Evolutionary conservation across 2,113 vertebrate species (phyloP), one percentile per base, ranked within the genome.

Genomic region (Tychaedon coryphoeus): DNA sequence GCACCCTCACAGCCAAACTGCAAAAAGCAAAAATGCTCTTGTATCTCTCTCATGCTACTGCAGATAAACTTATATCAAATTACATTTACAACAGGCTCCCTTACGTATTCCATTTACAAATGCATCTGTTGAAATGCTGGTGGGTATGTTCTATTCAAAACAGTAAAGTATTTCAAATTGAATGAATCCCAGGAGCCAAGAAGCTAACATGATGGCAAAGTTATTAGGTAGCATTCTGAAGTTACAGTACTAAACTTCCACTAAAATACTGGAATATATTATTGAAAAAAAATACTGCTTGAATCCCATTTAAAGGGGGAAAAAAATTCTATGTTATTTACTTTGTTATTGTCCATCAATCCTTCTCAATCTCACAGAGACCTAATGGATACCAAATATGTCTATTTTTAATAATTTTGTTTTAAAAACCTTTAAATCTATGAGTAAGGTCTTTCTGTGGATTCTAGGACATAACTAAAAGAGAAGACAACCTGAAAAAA

Each of bases 141-240:
- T 23, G 28, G 40, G 12, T 38, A 10, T 47, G 14, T 40, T 56
- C 29, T 40, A 24, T 12, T 38, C 28, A 73, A 38, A 73, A 56
- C 0, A 73, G 18, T 12, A 1, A 38, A 38, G 23, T 22, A 15
- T 40, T 65, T 74, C n/a, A 40, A 73, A n/a, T 0, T 15, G 29
- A 74, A 40, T 29, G 43, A 88, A 88, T 47, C 57, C 34, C 18
- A 67, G 24, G 19, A 83, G 43, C 34, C 50, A 74, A 34, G 29
- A 89, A 64, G 23, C 33, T 50, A 62, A 53, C 2, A 22, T 26
- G 38, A 54, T 11, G 24, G 20, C 20, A 80, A 60, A 51, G 14
- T 58, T 14, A 64, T 12, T 14, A 18, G 25, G 12, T 14, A 58
- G 43, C 47, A 91, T 43, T n/a, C 50, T 61, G 54, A 72, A 57